phyloP scores from a whole-genome alignment of 1,140 invertebrate genomes.

The Ceratoteleas bidentatus region DNA sequence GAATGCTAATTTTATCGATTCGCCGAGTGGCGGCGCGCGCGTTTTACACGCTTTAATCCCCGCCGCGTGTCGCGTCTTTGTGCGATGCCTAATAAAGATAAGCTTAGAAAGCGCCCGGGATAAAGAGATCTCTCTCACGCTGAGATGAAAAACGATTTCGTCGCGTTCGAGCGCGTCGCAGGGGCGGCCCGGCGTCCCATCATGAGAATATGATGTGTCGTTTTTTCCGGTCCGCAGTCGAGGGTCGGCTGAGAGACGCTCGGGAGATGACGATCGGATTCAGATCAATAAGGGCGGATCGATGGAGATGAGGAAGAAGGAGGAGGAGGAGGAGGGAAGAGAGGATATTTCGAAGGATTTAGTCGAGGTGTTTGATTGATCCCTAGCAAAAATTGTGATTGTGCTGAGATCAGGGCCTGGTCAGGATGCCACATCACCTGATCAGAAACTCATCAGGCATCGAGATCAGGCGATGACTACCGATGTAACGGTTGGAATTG shows the following conservation, averaged over 20 bases:
- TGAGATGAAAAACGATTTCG: conserved; percentile 62
- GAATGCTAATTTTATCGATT: conserved; percentile 79
- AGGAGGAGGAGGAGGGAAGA: too few species aligned
- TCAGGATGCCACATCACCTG: too few species aligned
- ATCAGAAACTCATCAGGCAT: too few species aligned
- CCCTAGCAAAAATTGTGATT: too few species aligned
- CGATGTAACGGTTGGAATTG: too few species aligned
- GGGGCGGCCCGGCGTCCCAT: conserved; percentile 29
- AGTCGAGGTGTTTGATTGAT: too few species aligned
- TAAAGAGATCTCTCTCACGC: conserved; percentile 59
- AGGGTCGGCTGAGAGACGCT: conserved; percentile 15
- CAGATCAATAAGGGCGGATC: not conserved
- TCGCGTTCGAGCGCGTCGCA: conserved; percentile 42
- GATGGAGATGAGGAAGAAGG: not conserved
- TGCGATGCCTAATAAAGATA: conserved; percentile 57
- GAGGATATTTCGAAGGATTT: too few species aligned
- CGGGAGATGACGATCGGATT: not conserved
- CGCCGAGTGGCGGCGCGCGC: conserved; percentile 34
- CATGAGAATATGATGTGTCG: conserved; percentile 53
- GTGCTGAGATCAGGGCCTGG: too few species aligned
- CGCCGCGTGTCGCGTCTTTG: conserved; percentile 67
- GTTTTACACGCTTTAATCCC: conserved; percentile 66
- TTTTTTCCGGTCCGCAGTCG: conserved; percentile 40
- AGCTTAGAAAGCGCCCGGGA: conserved; percentile 31
- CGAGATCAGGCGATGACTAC: too few species aligned